These are phyloP conservation scores for Typhlomys cinereus DNA, from an alignment of 2,113 vertebrate genomes.

Conservation along the genomic window DNA sequence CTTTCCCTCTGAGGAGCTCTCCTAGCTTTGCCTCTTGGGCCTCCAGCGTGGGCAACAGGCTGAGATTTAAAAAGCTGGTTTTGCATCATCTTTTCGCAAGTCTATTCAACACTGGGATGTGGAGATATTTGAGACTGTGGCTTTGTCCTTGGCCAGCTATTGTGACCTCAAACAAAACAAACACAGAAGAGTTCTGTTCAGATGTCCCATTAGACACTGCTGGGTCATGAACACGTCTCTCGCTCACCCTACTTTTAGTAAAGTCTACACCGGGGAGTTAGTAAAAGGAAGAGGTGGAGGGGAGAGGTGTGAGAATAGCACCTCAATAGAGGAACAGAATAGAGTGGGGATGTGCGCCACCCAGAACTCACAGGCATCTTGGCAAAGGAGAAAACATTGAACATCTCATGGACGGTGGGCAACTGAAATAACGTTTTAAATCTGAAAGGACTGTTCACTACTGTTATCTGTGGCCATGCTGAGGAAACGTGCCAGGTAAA, in stretches of 20 bases:
- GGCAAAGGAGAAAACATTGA: background rate
- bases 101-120: background rate
- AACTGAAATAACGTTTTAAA: background rate
- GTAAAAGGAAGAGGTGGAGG: background rate
- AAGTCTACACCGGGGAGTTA: background rate
- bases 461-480: background rate
- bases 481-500: background rate
- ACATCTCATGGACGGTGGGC: background rate
- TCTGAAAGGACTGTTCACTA: background rate
- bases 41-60: background rate
- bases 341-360: background rate
- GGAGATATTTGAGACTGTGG: constrained; percentile 14
- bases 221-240: background rate
- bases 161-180: background rate
- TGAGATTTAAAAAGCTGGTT: constrained; percentile 20
- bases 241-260: background rate
- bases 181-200: background rate
- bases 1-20: background rate
- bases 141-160: background rate
- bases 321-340: background rate
- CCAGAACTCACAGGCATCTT: background rate
- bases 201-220: background rate
- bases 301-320: background rate
- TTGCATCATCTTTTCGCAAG: background rate
- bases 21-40: background rate